Percentiles rank a stretch among this genome's conserved stretches.
Conservation (phyloP, 2,888 invertebrate genomes). For the Deladenus siricidicola region DNA sequence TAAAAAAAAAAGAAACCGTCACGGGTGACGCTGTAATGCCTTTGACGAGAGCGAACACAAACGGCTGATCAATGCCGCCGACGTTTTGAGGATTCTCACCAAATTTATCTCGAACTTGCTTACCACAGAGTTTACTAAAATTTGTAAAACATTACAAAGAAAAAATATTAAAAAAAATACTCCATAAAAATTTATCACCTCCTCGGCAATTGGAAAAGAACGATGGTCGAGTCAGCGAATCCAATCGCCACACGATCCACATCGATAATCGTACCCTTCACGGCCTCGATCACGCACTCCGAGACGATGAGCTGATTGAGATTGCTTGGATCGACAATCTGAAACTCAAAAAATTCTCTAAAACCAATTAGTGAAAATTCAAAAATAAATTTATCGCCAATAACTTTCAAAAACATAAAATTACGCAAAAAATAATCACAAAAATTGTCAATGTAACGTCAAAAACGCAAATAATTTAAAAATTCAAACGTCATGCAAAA, state of each 20-base stretch:
- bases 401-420: not conserved
- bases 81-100: constrained; percentile 31
- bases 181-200: constrained; percentile 62
- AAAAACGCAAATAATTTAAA: too few relatives aligned
- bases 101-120: constrained; percentile 29
- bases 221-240: constrained; percentile 88
- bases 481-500: too few relatives aligned
- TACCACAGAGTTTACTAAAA: constrained; percentile 57
- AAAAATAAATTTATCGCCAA: not conserved
- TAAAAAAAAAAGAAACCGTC: not conserved
- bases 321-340: constrained; percentile 77
- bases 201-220: constrained; percentile 85
- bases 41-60: constrained; percentile 42
- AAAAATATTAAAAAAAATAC: constrained; percentile 53
- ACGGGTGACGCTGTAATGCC: constrained; percentile 18
- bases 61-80: constrained; percentile 36
- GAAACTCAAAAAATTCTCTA: too few relatives aligned
- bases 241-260: constrained; percentile 69
- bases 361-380: not conserved
- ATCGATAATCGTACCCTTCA: constrained; percentile 49
- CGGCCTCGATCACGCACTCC: constrained; percentile 31
- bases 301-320: constrained; percentile 58
- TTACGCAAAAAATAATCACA: not conserved
- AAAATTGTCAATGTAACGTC: not conserved
- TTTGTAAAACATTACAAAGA: constrained; percentile 21